Percentiles rank a stretch among this genome's conserved stretches.
Evolutionary conservation across 37 sponge, comb jelly and placozoan species (phyloP).

Genomic region (Bolinopsis microptera): DNA sequence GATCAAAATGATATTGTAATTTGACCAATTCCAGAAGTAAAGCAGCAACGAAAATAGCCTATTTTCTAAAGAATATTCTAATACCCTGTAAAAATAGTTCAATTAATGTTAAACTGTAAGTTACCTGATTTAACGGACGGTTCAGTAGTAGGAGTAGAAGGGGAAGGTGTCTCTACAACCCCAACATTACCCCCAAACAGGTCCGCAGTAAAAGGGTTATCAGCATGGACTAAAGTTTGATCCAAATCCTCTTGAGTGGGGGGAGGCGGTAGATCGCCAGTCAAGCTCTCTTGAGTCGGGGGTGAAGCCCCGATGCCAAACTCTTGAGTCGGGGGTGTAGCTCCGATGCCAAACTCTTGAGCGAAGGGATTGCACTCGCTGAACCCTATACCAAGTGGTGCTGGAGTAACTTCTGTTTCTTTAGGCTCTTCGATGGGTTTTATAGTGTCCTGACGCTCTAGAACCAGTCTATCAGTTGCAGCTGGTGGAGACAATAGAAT

Average conservation of each 20-base stretch:
- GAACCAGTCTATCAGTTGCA: not conserved
- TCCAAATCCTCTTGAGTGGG: not conserved
- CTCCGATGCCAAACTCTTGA: not conserved
- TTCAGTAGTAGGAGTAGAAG: not conserved
- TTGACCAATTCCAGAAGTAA: too few species aligned
- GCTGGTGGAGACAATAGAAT: too few species aligned
- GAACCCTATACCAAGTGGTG: not conserved
- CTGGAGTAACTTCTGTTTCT: not conserved
- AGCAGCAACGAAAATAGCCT: too few species aligned
- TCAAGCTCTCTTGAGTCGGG: too few species aligned
- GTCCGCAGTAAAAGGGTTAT: conserved; percentile 11
- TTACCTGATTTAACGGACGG: not conserved
- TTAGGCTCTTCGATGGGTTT: not conserved
- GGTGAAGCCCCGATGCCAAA: not conserved
- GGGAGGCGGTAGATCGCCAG: not conserved
- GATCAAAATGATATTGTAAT: too few species aligned
- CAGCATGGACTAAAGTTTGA: not conserved
- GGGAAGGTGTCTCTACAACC: not conserved
- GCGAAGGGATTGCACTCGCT: conserved; percentile 52
- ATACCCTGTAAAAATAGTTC: too few species aligned
- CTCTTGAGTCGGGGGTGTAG: not conserved
- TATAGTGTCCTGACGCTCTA: not conserved
- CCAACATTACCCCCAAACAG: not conserved
- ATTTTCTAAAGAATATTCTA: too few species aligned
- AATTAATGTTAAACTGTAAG: too few species aligned